These are phyloP conservation scores for Hyles euphorbiae DNA, from an alignment of 1,140 invertebrate genomes.

Conservation along the genomic window DNA sequence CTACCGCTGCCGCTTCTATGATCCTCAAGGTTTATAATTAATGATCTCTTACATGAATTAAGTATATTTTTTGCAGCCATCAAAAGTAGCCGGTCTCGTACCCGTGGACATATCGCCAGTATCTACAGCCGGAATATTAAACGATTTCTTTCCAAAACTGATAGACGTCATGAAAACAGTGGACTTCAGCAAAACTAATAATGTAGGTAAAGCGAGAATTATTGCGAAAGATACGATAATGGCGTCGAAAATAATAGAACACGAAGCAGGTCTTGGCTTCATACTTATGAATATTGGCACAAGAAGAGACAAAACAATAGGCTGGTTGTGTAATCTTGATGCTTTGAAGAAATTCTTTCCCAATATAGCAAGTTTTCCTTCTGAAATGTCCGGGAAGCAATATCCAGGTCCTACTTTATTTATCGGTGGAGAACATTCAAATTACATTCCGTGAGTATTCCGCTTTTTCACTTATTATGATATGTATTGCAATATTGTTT, in stretches of 20 bases:
- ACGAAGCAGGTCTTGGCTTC: constrained; percentile 24
- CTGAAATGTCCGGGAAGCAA: constrained; percentile 41
- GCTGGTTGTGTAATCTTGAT: constrained; percentile 47
- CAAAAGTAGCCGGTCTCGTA: constrained; percentile 84
- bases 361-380: constrained; percentile 78
- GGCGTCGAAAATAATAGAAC: constrained; percentile 15
- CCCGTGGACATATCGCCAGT: constrained; percentile 90
- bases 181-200: constrained; percentile 24
- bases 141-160: constrained; percentile 73
- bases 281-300: constrained; percentile 45
- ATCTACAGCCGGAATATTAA: constrained; percentile 72
- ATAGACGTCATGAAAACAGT: constrained; percentile 63
- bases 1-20: no score
- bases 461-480: no score
- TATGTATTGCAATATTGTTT: no score
- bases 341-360: constrained; percentile 39
- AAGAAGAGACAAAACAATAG: constrained; percentile 31
- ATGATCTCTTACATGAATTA: no score
- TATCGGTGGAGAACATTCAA: constrained; percentile 82
- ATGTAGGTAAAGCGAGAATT: constrained; percentile 76
- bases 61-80: constrained; percentile 76
- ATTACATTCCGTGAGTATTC: constrained; percentile 79
- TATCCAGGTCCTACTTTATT: constrained; percentile 83
- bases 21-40: no score
- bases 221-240: constrained; percentile 65